phyloP scores from a whole-genome alignment of 2,797 vertebrate species.

The Otolemur crassicaudatus region DNA sequence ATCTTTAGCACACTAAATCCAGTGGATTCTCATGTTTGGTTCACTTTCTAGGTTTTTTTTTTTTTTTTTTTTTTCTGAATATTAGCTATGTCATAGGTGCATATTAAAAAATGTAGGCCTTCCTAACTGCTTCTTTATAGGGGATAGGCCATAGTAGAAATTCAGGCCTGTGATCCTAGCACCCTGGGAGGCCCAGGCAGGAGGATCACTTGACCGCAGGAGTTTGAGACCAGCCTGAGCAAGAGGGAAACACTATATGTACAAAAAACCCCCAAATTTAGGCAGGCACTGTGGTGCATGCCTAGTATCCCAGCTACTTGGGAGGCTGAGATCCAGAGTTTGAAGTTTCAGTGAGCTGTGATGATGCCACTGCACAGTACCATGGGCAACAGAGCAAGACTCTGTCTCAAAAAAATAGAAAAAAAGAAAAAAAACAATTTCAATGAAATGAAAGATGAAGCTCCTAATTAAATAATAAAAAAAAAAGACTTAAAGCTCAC shows the following conservation, averaged over 20 bases:
- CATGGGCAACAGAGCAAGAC: background rate
- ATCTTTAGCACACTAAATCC: background rate
- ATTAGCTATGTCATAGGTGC: background rate
- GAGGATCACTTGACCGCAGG: too few species aligned
- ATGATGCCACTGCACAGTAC: too few species aligned
- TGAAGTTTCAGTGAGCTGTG: too few species aligned
- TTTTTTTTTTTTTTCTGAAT: background rate
- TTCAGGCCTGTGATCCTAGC: too few species aligned
- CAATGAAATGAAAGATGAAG: slow-evolving; percentile 44
- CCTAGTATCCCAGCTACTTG: too few species aligned
- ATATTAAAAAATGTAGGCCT: slow-evolving; percentile 36
- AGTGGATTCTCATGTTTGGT: background rate
- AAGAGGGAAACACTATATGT: too few species aligned
- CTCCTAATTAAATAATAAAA: slow-evolving; percentile 58
- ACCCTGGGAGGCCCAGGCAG: too few species aligned
- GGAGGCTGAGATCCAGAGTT: too few species aligned
- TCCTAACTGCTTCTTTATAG: slow-evolving; percentile 34
- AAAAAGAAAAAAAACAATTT: background rate
- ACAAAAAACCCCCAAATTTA: too few species aligned
- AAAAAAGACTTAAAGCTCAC: slow-evolving; percentile 35
- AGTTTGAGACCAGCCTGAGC: too few species aligned
- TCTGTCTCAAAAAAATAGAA: background rate
- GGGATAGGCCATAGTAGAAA: slow-evolving; percentile 1
- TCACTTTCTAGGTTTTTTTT: background rate
- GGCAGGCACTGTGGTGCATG: too few species aligned